Percentiles rank a stretch among this genome's conserved stretches.
Conservation (phyloP, 2,113 vertebrate species). For the Ahaetulla prasina region DNA sequence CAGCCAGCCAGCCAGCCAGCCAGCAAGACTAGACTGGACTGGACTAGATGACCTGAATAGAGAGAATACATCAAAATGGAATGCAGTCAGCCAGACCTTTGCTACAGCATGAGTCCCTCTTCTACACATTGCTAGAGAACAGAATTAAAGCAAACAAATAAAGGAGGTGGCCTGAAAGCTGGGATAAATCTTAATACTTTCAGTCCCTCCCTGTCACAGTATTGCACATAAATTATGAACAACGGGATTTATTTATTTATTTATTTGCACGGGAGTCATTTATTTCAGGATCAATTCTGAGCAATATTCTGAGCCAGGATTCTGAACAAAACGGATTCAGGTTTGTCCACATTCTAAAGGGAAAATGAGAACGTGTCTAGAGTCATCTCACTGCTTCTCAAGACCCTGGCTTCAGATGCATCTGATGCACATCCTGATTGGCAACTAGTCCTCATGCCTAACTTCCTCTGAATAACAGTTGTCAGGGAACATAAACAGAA, state of each 20-base stretch:
- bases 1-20: background rate
- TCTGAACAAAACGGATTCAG: background rate
- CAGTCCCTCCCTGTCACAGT: background rate
- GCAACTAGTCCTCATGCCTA: background rate
- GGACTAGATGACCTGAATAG: background rate
- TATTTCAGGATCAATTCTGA: background rate
- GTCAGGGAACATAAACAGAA: background rate
- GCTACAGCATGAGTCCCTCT: background rate
- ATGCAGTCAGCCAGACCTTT: background rate
- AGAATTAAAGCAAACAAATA: background rate
- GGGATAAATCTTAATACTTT: background rate
- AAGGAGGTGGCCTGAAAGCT: background rate
- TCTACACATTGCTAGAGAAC: background rate
- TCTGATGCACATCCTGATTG: background rate
- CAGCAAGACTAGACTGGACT: background rate
- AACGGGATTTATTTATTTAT: background rate
- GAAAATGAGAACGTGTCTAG: background rate
- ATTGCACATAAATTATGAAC: background rate
- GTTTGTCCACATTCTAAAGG: background rate
- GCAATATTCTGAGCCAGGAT: background rate
- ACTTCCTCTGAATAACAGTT: background rate
- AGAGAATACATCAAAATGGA: background rate
- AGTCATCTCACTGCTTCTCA: background rate
- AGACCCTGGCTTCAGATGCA: background rate
- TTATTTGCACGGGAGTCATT: too few relatives aligned